Evolutionary conservation across 2,888 invertebrate genomes (phyloP), one percentile per base, ranked within the genome.

Genomic region (Odontomyia ornata): DNA sequence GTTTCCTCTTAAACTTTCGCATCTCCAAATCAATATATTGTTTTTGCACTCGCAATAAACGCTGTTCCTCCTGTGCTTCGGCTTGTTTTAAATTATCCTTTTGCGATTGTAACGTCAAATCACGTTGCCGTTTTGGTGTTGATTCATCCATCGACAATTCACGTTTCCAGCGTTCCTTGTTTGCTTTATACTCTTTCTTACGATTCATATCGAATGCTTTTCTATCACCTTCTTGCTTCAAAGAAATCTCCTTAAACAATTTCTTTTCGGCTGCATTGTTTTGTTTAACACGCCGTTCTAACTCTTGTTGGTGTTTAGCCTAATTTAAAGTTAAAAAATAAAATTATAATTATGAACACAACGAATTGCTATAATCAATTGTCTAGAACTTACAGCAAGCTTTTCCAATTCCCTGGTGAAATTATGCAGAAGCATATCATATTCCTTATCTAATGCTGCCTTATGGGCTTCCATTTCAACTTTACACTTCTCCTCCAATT

Each of bases 391-490:
- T 82, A 91, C 90, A 88, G 94, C 94, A 80, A 97, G 88, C 84
- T 94, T 93, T 84, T 97, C 96, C 81, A 98, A 89, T 84, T 99
- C 99, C 83, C 97, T 91, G 82, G 94, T 93, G 84, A 98, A 96
- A 84, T 94, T 95, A 85, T 95, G 94, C 84, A 98, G 89, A 81
- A 98, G 89, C 82, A 93, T 93, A 86, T 99, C 98, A 86, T 98
- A 98, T 88, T 99, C 99, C 85, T 97, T 95, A 87, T 99, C 99
- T 81, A 99, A 90, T 84, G 95, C 93, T 84, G 93, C 92, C 88
- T 98, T 97, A 88, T 99, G 97, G 83, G 94, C 94, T 84, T 99
- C 98, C 92, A 99, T 96, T 88, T 99, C 99, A 83, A 95, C 92
- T 87, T 95, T 94, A 89, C 98, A 98, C 83, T 94, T 93, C 86